phyloP scores from a whole-genome alignment of 2,888 invertebrate species.

The Euclidia mi region DNA sequence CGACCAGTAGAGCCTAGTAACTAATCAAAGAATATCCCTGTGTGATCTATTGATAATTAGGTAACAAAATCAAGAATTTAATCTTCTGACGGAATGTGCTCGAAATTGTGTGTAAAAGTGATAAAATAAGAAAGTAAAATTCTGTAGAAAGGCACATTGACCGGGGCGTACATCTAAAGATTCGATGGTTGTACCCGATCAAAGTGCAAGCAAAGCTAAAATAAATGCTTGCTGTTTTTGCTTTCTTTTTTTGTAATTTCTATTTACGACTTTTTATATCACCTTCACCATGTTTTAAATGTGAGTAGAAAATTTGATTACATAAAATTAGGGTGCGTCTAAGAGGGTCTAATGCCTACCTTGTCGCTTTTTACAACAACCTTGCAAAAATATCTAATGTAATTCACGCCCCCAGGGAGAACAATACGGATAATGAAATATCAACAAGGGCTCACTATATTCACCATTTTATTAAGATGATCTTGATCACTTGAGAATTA shows the following conservation, averaged over 20 bases:
- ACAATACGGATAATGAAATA: slow-evolving; percentile 79
- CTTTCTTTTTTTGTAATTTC: slow-evolving; percentile 15
- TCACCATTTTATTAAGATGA: slow-evolving; percentile 46
- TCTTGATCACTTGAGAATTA: slow-evolving; percentile 22
- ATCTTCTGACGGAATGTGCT: too few species aligned
- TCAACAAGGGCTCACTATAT: slow-evolving; percentile 68
- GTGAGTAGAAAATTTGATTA: slow-evolving; percentile 77
- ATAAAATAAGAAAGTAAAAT: too few species aligned
- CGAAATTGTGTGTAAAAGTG: too few species aligned
- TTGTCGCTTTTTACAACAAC: slow-evolving; percentile 73
- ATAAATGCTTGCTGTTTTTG: not conserved
- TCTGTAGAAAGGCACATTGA: too few species aligned
- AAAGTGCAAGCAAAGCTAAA: not conserved
- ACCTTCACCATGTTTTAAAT: slow-evolving; percentile 64
- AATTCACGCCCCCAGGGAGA: slow-evolving; percentile 67
- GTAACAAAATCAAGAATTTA: too few species aligned
- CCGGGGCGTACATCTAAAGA: too few species aligned
- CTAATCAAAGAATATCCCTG: too few species aligned
- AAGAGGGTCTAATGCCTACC: slow-evolving; percentile 74
- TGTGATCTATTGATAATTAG: too few species aligned
- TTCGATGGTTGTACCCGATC: too few species aligned
- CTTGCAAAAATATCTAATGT: slow-evolving; percentile 74
- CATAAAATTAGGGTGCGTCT: slow-evolving; percentile 71
- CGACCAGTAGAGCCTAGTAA: too few species aligned
- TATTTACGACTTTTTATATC: slow-evolving; percentile 39